Evolutionary conservation across 2,888 invertebrate genomes (phyloP), one percentile per base, ranked within the genome.

Genomic region (Yponomeuta malinellus): DNA sequence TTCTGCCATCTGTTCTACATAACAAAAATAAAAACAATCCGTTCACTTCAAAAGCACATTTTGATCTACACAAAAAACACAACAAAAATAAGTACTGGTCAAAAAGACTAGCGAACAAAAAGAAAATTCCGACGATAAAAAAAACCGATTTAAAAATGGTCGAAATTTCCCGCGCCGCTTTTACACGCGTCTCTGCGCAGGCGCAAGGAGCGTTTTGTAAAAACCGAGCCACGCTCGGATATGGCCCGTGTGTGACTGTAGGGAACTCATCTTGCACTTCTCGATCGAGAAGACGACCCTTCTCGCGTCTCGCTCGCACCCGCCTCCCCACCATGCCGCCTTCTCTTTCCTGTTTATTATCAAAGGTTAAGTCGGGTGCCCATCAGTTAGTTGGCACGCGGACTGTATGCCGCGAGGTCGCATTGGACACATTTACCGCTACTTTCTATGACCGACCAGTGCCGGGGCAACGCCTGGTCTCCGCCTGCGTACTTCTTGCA

Each of bases 171-270:
- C 71, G 72, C 71, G 72, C 71, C 43, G 71, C 68, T 80, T 83
- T 83, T 75, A 76, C 79, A 78, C 81, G 81, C 84, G 83, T 84
- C 84, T 86, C 83, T 79, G 89, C 89, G 89, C 83, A 79, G 86
- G 90, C 90, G 90, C 88, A 84, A 76, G 83, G 76, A 85, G 82
- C 83, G 82, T 83, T 88, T 87, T 88, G 87, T 82, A 83, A 87
- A 59, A 83, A 85, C 80, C 88, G 87, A 86, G 87, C 86, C 86
- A 86, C 87, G 86, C 91, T 90, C 91, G 86, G 86, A 88, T 90
- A 87, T 83, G 89, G 92, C 85, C 87, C 88, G 90, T 88, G 85
- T 90, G 90, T 90, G 90, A 90, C 92, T 91, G 91, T 89, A 86
- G 71, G 63, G 72, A 86, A 88, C 88, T 88, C 90, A 91, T 91